A percentile compares a stretch with the other conserved stretches of the same genome.
phyloP scores from a whole-genome alignment of 2,888 invertebrate species.

The Epistrophe eligans region DNA sequence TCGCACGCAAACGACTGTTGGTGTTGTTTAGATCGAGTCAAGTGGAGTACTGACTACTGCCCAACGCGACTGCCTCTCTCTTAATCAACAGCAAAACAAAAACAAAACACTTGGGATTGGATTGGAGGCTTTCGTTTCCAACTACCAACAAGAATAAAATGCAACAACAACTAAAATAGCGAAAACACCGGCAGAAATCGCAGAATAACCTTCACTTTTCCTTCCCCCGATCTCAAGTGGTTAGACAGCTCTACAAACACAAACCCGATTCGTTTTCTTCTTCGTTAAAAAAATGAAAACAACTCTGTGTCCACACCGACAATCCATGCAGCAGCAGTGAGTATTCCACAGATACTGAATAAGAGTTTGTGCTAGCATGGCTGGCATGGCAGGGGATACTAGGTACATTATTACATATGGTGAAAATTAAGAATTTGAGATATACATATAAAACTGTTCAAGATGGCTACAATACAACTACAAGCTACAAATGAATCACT shows the following conservation, averaged over 20 bases:
- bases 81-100: neutral
- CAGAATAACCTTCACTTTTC: neutral
- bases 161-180: neutral
- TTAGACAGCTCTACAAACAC: constrained; percentile 14
- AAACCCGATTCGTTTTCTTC: constrained; percentile 20
- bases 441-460: too few relatives aligned
- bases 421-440: neutral
- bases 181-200: constrained; percentile 10
- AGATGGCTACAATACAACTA: too few relatives aligned
- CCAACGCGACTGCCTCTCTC: constrained; percentile 25
- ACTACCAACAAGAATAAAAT: constrained; percentile 1
- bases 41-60: constrained; percentile 34
- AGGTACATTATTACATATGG: neutral
- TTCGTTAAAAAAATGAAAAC: constrained; percentile 3
- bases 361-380: neutral
- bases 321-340: constrained; percentile 25
- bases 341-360: constrained; percentile 49
- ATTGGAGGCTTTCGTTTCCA: neutral
- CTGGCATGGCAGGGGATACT: neutral
- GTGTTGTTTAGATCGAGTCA: constrained; percentile 57
- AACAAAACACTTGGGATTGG: constrained; percentile 16
- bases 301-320: neutral
- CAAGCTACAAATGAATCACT: neutral
- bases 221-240: constrained; percentile 1
- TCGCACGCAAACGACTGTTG: constrained; percentile 52